Percentiles rank a stretch among this genome's conserved stretches.
These are phyloP conservation scores for Drosophila bunnanda DNA, from an alignment of 2,888 invertebrate species.

Conservation along the genomic window DNA sequence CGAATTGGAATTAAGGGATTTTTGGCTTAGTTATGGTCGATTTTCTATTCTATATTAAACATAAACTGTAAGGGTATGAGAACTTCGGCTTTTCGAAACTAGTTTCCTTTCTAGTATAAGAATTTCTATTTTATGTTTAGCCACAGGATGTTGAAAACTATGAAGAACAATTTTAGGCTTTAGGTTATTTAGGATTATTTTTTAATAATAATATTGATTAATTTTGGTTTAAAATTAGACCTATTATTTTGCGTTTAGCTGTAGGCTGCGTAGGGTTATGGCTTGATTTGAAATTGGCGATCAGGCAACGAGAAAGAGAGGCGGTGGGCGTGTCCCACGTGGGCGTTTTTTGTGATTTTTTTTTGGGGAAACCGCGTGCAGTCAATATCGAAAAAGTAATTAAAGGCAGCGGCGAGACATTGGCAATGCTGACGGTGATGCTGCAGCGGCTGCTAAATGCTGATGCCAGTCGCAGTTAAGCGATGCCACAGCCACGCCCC, in stretches of 20 bases:
- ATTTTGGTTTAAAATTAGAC: background rate
- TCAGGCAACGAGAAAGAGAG: constrained; percentile 41
- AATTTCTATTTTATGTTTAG: too few species aligned
- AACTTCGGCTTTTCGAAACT: too few species aligned
- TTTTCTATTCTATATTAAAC: too few species aligned
- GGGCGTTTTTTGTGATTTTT: constrained; percentile 34
- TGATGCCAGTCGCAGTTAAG: constrained; percentile 43
- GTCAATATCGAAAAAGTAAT: constrained; percentile 74
- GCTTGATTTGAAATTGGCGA: constrained; percentile 33
- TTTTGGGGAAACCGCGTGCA: constrained; percentile 30
- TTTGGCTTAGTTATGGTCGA: too few species aligned
- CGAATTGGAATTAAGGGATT: too few species aligned
- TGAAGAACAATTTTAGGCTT: too few species aligned
- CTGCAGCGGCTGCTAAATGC: constrained; percentile 27
- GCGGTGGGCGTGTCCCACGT: constrained; percentile 65
- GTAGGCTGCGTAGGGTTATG: background rate
- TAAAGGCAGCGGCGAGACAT: constrained; percentile 61
- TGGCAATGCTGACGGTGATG: constrained; percentile 14
- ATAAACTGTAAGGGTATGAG: too few species aligned
- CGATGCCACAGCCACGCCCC: constrained; percentile 58
- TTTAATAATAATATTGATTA: background rate
- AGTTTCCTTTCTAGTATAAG: too few species aligned
- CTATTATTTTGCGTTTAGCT: background rate
- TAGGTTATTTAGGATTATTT: too few species aligned
- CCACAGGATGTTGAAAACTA: too few species aligned